phyloP scores from a whole-genome alignment of 1,140 invertebrate species.

The Heliconius hermathena region DNA sequence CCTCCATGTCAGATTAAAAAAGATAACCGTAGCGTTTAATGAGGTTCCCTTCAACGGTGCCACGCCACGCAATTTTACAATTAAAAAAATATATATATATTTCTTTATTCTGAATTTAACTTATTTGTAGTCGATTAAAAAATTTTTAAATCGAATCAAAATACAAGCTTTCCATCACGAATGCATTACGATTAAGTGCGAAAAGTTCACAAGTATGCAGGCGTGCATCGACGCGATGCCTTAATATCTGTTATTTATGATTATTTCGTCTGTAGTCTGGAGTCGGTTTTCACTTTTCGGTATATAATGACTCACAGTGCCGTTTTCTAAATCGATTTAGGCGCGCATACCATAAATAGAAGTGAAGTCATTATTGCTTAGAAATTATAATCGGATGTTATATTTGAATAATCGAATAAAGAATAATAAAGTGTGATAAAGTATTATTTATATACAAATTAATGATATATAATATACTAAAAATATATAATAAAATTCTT shows the following conservation, averaged over 20 bases:
- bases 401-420: too few species aligned
- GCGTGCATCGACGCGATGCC: not conserved
- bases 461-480: not conserved
- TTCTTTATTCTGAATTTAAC: not conserved
- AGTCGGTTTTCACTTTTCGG: conserved; percentile 8
- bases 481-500: too few species aligned
- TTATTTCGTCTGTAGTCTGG: conserved; percentile 12
- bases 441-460: not conserved
- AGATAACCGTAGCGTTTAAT: not conserved
- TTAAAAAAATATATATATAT: not conserved
- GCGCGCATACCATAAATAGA: not conserved
- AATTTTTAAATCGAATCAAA: not conserved
- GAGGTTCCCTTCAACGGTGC: not conserved
- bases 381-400: not conserved
- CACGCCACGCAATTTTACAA: not conserved
- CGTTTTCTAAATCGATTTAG: conserved; percentile 9
- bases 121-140: not conserved
- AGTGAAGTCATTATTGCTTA: not conserved
- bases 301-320: not conserved
- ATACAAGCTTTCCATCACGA: not conserved
- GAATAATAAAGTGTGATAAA: too few species aligned
- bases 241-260: conserved; percentile 17
- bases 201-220: not conserved
- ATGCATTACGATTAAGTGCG: not conserved
- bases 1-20: not conserved